Evolutionary conservation across 2,797 vertebrate species (phyloP).

Genomic region (Rhinogobio ventralis): DNA sequence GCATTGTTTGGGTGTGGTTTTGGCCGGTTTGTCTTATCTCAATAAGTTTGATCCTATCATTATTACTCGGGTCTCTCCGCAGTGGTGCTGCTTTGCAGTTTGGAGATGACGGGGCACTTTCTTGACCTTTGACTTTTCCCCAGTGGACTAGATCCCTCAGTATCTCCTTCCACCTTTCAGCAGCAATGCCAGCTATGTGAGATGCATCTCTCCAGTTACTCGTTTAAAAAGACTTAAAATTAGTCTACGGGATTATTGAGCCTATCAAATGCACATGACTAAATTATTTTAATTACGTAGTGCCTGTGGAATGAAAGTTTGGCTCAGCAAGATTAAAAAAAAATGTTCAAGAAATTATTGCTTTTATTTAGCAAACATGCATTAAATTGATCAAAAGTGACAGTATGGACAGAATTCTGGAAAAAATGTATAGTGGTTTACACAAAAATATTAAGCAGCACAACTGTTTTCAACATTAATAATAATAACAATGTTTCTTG

Average conservation of each 20-base stretch:
- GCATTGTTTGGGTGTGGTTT: slow-evolving; percentile 41
- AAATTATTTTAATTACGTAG: slow-evolving; percentile 32
- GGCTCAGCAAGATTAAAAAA: neutral
- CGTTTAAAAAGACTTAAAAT: slow-evolving; percentile 51
- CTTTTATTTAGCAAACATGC: neutral
- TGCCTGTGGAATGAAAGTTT: neutral
- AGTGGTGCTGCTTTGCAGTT: slow-evolving; percentile 15
- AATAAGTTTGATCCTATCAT: neutral
- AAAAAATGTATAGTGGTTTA: neutral
- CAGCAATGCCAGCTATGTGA: slow-evolving; percentile 40
- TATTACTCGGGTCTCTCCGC: neutral
- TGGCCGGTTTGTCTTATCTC: neutral
- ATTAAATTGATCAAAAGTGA: neutral
- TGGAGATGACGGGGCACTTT: slow-evolving; percentile 51
- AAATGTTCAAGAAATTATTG: neutral
- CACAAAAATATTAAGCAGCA: neutral
- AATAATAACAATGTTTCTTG: neutral
- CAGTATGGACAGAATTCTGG: neutral
- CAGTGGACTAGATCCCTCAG: slow-evolving; percentile 9
- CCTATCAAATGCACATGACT: slow-evolving; percentile 7
- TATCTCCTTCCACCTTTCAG: slow-evolving; percentile 1
- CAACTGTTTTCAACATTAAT: neutral
- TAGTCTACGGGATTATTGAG: slow-evolving; percentile 27
- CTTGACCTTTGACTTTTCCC: slow-evolving; percentile 57
- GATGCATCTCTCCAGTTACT: slow-evolving; percentile 55